Evolutionary conservation across 2,888 invertebrate genomes (phyloP).

Genomic region (Eustalomyia histrio): DNA sequence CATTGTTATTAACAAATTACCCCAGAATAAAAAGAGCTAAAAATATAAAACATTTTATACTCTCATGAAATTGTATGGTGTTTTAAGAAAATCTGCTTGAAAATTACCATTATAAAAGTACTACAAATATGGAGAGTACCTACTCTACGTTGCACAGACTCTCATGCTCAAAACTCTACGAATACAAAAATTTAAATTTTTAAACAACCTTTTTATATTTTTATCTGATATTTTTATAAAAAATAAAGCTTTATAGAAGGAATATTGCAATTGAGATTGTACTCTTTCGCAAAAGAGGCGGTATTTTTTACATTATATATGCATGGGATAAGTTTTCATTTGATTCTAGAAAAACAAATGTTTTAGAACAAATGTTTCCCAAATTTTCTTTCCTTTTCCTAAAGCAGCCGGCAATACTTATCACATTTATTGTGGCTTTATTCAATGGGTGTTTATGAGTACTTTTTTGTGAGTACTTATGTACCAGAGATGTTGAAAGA

Average conservation of each 20-base stretch:
- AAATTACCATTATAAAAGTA: conserved; percentile 61
- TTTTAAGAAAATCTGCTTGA: conserved; percentile 32
- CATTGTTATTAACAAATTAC: conserved; percentile 14
- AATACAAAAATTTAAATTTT: conserved; percentile 35
- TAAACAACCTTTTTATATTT: background rate
- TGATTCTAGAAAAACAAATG: conserved; percentile 16
- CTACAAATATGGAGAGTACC: conserved; percentile 51
- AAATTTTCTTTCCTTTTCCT: conserved; percentile 12
- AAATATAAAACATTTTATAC: conserved; percentile 17
- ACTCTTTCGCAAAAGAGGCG: conserved; percentile 58
- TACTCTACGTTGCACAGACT: conserved; percentile 20
- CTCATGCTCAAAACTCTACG: conserved; percentile 39
- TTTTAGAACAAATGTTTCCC: conserved; percentile 38
- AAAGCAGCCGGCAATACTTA: conserved; percentile 28
- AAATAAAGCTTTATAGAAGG: conserved; percentile 4
- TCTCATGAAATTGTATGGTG: conserved; percentile 37
- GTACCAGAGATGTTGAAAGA: background rate
- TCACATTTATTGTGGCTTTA: no score
- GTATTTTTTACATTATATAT: conserved; percentile 43
- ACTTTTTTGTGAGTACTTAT: background rate
- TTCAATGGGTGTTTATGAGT: no score
- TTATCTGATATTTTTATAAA: conserved; percentile 7
- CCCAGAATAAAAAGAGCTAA: conserved; percentile 15
- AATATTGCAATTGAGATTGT: conserved; percentile 40
- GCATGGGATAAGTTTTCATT: conserved; percentile 50